A percentile compares a stretch with the other conserved stretches of the same genome.
phyloP scores from a whole-genome alignment of 2,888 invertebrate genomes.

The Geotrupes spiniger region DNA sequence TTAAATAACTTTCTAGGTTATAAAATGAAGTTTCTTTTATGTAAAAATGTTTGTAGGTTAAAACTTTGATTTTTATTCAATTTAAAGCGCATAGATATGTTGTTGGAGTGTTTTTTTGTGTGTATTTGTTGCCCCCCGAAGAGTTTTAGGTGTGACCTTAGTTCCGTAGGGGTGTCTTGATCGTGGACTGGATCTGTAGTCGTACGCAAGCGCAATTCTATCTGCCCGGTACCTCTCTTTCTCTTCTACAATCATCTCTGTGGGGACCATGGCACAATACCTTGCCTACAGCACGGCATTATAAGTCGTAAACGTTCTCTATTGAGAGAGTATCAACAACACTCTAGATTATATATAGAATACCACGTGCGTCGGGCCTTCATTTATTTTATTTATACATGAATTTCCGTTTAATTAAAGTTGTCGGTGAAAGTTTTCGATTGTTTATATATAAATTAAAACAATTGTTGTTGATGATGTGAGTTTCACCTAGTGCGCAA shows the following conservation, averaged over 20 bases:
- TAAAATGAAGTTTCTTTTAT: too few relatives aligned
- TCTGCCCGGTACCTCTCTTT: slow-evolving; percentile 21
- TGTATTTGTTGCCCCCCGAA: slow-evolving; percentile 18
- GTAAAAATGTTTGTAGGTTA: too few relatives aligned
- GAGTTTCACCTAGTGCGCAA: slow-evolving; percentile 26
- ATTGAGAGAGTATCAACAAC: slow-evolving; percentile 13
- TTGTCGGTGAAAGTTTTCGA: slow-evolving; percentile 17
- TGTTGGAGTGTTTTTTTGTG: slow-evolving; percentile 7
- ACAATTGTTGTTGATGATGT: slow-evolving; percentile 17
- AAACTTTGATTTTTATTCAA: too few relatives aligned
- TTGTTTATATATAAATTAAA: slow-evolving; percentile 11
- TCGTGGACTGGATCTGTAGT: slow-evolving; percentile 20
- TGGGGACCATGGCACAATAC: slow-evolving; percentile 14
- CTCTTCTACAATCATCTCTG: slow-evolving; percentile 20
- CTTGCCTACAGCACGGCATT: slow-evolving; percentile 7
- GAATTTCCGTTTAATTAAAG: slow-evolving; percentile 19
- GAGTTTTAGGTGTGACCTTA: slow-evolving; percentile 27
- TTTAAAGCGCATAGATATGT: neutral
- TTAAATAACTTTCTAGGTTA: too few relatives aligned
- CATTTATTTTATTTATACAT: slow-evolving; percentile 27
- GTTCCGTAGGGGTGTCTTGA: slow-evolving; percentile 26
- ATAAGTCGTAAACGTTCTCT: slow-evolving; percentile 9
- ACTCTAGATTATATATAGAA: slow-evolving; percentile 28
- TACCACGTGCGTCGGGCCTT: slow-evolving; percentile 28
- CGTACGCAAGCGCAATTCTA: slow-evolving; percentile 23